These are phyloP conservation scores for Chelmon rostratus DNA, from an alignment of 2,797 vertebrate species.

Conservation along the genomic window DNA sequence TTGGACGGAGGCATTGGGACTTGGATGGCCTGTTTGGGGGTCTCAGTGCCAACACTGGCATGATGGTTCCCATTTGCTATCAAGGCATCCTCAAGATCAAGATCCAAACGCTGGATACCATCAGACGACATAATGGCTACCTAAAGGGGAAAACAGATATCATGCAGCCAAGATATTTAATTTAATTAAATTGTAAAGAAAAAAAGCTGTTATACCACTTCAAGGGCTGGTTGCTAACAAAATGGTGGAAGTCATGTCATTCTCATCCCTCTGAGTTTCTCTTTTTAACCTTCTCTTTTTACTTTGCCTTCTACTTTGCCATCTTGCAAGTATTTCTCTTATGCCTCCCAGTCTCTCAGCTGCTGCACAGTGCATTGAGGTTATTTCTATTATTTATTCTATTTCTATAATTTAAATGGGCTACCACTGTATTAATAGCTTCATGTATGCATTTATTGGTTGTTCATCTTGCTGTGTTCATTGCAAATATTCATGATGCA, in stretches of 20 bases:
- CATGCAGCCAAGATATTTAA: not conserved
- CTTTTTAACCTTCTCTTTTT: not conserved
- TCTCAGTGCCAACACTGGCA: conserved; percentile 41
- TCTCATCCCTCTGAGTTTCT: not conserved
- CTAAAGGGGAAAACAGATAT: conserved; percentile 71
- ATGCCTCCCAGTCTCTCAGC: no score
- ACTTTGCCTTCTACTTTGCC: no score
- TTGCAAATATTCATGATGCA: no score
- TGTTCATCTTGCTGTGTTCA: no score
- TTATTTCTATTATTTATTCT: no score
- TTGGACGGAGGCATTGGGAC: conserved; percentile 81
- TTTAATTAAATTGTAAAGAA: not conserved
- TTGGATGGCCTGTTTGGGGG: conserved; percentile 74
- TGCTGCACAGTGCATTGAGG: no score
- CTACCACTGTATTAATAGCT: no score
- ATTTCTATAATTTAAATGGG: no score
- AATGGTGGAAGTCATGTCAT: not conserved
- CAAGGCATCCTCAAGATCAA: conserved; percentile 84
- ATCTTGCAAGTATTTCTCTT: no score
- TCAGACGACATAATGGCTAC: conserved; percentile 89
- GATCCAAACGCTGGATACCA: conserved; percentile 90
- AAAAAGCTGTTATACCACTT: conserved; percentile 2
- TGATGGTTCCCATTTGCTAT: conserved; percentile 79
- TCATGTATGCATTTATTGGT: no score
- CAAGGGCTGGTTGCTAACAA: not conserved